Evolutionary conservation across 30 jellyfish, hydroid and myxozoan genomes (phyloP), one percentile per base, ranked within the genome.

Genomic region (Cassiopea andromeda): DNA sequence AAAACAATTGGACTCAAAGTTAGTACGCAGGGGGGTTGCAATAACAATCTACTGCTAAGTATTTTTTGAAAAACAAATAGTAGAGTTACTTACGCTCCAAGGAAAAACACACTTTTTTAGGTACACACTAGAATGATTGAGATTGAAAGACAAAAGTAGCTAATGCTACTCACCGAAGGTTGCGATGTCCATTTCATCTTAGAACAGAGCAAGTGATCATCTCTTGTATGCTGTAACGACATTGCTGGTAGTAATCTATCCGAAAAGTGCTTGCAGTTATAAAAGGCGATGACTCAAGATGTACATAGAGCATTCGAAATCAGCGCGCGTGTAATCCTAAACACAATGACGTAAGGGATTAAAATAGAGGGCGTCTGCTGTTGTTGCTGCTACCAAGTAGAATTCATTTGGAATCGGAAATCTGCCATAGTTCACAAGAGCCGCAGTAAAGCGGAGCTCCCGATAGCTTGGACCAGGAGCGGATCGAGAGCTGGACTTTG

Each of bases 121-220:
- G 12, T 54, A 54, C 12, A 54, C 7, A 54, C 64, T 3, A 54
- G 64, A 27, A 27, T 27, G 38, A 27, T 27, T 27, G 38, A 27
- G 38, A 27, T 27, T 27, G 38, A 27, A 27, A 27, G 38, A 58
- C 14, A 68, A 48, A 10, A 59, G 45, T 60, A 84, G 50, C 49
- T 47, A 84, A 64, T 60, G 6, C 50, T 19, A 70, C 79, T 70
- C 67, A 85, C 93, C 68, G 93, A 85, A 4, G 93, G 93, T 76
- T 85, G 93, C 64, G 93, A 85, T 8, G 78, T 75, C 93, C 93
- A 85, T 69, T 75, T 85, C 44, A 58, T 54, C 68, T 75, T 85
- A 48, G 85, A 48, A 60, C 69, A 88, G 19, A 75, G 74, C 69
- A 75, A 60, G 14, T 47, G 83, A 17, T 59, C 76, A 45, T 85